Evolutionary conservation across 2,797 vertebrate genomes (phyloP), one percentile per base, ranked within the genome.

Genomic region (Odontamblyopus rebecca): DNA sequence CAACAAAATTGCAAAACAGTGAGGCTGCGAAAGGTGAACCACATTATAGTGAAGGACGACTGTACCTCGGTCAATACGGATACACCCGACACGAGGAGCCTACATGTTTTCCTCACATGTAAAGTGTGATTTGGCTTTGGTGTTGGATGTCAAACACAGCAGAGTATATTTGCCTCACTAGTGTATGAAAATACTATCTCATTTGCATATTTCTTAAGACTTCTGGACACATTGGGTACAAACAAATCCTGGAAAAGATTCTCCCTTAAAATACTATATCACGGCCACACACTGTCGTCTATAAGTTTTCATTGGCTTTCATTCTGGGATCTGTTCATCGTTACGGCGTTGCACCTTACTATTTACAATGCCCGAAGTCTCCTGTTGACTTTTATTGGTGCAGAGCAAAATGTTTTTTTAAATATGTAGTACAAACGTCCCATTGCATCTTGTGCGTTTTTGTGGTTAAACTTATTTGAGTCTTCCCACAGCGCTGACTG

Each of bases 401-500:
- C 50, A 18, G 23, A 50, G 27, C 41, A 8, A 51, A 44, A 44
- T 23, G 30, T 8, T n/a, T 30, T n/a, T 30, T 50, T 59, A 35
- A 38, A 41, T 57, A 35, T 51, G 67, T 67, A 54, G 6, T 53
- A 64, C 57, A 71, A 77, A 72, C 56, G 80, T 50, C 71, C 59
- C 57, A 64, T 61, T 68, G 71, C 79, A 71, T 38, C 70, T 51
- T 38, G 41, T 77, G 62, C 41, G 70, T 71, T 71, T 72, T 59
- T 81, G 80, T 61, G 38, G 62, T 68, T 77, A 57, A 44, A 73
- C 80, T 78, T 66, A 78, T 86, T 81, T 77, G 44, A 71, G 68
- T 80, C 69, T 71, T 69, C 54, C 5, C 18, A 50, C 15, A 67
- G 41, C 69, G 72, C 83, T 23, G 71, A 83, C 85, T 81, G 71